A percentile compares a stretch with the other conserved stretches of the same genome.
Conservation (phyloP, 2,113 vertebrate species). For the Lophochroa leadbeateri region DNA sequence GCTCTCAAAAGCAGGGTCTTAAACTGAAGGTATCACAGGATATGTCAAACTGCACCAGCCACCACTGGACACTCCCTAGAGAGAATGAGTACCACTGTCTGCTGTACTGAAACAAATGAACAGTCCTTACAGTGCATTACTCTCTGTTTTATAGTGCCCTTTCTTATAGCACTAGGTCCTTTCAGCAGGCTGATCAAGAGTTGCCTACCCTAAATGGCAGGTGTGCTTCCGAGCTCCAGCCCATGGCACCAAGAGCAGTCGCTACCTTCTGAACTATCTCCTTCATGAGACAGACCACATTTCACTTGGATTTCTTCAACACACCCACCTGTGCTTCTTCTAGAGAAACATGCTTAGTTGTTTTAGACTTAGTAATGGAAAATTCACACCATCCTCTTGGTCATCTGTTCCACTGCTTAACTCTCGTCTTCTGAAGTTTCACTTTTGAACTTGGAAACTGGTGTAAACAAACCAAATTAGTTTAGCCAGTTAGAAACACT, state of each 20-base stretch:
- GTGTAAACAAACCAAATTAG: background rate
- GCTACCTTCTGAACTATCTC: background rate
- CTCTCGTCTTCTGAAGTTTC: background rate
- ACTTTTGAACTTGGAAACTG: background rate
- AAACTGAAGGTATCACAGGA: background rate
- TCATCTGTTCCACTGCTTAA: background rate
- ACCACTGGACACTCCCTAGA: background rate
- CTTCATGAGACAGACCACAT: background rate
- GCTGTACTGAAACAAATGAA: background rate
- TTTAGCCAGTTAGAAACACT: background rate
- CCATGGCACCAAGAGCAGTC: background rate
- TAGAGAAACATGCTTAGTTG: background rate
- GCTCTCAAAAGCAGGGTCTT: background rate
- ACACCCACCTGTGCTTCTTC: background rate
- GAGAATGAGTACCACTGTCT: background rate
- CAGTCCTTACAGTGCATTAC: background rate
- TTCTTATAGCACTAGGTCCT: background rate
- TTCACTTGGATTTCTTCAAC: background rate
- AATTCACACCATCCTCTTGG: background rate
- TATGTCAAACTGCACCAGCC: background rate
- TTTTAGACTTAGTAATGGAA: background rate
- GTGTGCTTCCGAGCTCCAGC: background rate
- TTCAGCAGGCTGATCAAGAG: background rate
- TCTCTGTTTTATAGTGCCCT: background rate
- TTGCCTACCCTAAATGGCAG: background rate